A percentile compares a stretch with the other conserved stretches of the same genome.
These are phyloP conservation scores for Tanytarsus gracilentus DNA, from an alignment of 2,888 invertebrate genomes.

Conservation along the genomic window DNA sequence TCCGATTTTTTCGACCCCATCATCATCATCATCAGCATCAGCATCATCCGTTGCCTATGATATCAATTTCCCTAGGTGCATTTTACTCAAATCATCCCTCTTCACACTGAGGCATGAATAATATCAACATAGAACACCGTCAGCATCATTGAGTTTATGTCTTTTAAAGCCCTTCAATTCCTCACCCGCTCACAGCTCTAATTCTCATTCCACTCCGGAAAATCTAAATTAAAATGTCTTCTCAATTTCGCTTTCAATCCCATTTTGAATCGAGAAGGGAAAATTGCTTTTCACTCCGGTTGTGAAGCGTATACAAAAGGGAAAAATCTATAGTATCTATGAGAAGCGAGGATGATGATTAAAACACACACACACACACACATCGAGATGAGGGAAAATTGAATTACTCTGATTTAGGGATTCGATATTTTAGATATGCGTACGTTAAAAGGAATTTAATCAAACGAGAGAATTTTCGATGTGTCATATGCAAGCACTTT, in stretches of 20 bases:
- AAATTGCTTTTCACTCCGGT: conserved; percentile 1
- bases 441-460: conserved; percentile 2
- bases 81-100: background rate
- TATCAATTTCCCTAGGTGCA: background rate
- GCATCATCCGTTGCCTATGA: background rate
- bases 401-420: background rate
- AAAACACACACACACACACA: too few species aligned
- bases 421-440: background rate
- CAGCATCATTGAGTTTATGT: conserved; percentile 5
- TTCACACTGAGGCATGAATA: too few species aligned
- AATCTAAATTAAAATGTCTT: conserved; percentile 21
- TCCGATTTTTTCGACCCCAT: background rate
- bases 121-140: background rate
- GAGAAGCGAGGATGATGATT: background rate
- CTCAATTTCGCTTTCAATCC: background rate
- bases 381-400: background rate
- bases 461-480: background rate
- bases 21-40: background rate
- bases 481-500: too few species aligned
- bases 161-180: conserved; percentile 2
- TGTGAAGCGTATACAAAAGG: background rate
- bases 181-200: background rate
- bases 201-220: background rate
- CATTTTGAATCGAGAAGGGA: background rate
- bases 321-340: background rate